These are phyloP conservation scores for Takifugu bimaculatus DNA, from an alignment of 2,113 vertebrate species.

Conservation along the genomic window DNA sequence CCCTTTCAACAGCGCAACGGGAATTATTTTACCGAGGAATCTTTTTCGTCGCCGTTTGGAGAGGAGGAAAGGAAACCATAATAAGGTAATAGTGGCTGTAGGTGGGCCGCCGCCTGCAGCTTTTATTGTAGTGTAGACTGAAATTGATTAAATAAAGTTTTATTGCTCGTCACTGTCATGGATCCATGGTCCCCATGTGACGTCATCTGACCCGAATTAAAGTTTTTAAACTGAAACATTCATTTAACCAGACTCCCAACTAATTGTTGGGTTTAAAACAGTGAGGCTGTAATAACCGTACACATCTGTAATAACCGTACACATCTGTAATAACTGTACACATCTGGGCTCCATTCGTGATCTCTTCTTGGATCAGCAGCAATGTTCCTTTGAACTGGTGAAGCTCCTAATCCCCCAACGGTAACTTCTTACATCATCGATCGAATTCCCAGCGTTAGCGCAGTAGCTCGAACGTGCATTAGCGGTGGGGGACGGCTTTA, in stretches of 20 bases:
- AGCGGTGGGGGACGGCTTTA: slow-evolving; percentile 9
- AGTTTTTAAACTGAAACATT: too few relatives aligned
- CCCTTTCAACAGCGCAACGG: slow-evolving; percentile 49
- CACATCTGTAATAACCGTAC: too few relatives aligned
- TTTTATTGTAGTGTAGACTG: slow-evolving; percentile 13
- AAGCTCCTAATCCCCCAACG: background rate
- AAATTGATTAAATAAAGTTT: background rate
- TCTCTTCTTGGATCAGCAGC: too few relatives aligned
- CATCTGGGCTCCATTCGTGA: too few relatives aligned
- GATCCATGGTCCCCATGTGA: too few relatives aligned
- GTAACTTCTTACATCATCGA: slow-evolving; percentile 4
- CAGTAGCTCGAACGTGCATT: background rate
- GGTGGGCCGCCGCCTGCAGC: background rate
- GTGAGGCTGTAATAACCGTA: too few relatives aligned
- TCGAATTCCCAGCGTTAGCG: slow-evolving; percentile 4
- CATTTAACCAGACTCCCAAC: too few relatives aligned
- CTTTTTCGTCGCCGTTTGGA: slow-evolving; percentile 32
- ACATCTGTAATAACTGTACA: too few relatives aligned
- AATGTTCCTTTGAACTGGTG: too few relatives aligned
- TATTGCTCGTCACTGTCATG: background rate
- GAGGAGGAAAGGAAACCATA: slow-evolving; percentile 14
- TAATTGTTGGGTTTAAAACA: too few relatives aligned
- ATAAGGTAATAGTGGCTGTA: background rate
- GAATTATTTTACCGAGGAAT: slow-evolving; percentile 51
- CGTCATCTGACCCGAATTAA: too few relatives aligned